These are phyloP conservation scores for Heteropelma amictum DNA, from an alignment of 2,888 invertebrate species.

Conservation along the genomic window DNA sequence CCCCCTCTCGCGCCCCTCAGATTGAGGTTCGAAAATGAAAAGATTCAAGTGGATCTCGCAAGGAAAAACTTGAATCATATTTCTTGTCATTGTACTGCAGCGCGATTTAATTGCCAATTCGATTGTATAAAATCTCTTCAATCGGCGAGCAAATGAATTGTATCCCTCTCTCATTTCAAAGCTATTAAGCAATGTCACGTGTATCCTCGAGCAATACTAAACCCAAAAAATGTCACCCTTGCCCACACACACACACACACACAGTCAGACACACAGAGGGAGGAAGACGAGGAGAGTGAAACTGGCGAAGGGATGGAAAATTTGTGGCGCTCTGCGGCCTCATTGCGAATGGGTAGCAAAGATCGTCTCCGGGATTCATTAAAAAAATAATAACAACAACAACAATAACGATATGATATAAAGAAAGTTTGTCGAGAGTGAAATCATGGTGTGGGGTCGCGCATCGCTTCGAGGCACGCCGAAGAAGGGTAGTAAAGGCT, in stretches of 20 bases:
- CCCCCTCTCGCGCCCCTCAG: too few relatives aligned
- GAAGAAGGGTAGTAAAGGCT: constrained; percentile 31
- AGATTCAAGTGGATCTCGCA: too few relatives aligned
- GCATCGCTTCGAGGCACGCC: constrained; percentile 33
- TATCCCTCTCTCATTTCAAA: constrained; percentile 72
- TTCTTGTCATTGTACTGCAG: not conserved
- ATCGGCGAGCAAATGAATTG: constrained; percentile 72
- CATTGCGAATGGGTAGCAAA: constrained; percentile 38
- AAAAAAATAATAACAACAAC: constrained; percentile 59
- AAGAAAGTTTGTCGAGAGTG: constrained; percentile 62
- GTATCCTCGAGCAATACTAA: constrained; percentile 53
- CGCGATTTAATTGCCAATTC: constrained; percentile 69
- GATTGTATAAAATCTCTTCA: constrained; percentile 59
- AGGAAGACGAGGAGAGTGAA: constrained; percentile 55
- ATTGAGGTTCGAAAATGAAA: too few relatives aligned
- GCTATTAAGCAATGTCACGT: constrained; percentile 70
- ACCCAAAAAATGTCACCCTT: not conserved
- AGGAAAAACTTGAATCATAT: too few relatives aligned
- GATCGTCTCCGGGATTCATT: constrained; percentile 72
- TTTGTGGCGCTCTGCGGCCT: not conserved
- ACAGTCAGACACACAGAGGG: too few relatives aligned
- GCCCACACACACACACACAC: too few relatives aligned
- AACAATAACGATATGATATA: constrained; percentile 16
- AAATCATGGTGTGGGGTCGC: not conserved
- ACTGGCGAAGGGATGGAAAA: not conserved